Evolutionary conservation across 2,797 vertebrate genomes (phyloP).

Genomic region (Spinus pinus): DNA sequence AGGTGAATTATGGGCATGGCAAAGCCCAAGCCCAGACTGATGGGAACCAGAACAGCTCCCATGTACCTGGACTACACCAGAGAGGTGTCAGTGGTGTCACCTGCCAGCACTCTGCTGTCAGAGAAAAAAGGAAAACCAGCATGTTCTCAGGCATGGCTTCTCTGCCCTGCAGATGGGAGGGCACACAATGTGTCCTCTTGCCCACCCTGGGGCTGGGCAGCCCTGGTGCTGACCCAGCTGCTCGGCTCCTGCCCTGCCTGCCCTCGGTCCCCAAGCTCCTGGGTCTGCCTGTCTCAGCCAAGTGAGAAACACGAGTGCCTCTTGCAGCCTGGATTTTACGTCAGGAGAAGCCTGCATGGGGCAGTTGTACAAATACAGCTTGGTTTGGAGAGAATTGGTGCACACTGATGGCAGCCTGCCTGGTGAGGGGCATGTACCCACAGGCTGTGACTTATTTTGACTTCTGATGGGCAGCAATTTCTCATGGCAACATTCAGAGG

Average conservation of each 20-base stretch:
- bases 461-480: not conserved
- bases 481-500: not conserved
- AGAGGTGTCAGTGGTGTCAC: not conserved
- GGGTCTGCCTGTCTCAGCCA: not conserved
- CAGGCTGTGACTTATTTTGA: rapidly evolving
- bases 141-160: not conserved
- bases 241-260: not conserved
- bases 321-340: not conserved
- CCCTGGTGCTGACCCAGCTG: rapidly evolving
- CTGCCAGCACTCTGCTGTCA: not conserved
- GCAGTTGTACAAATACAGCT: not conserved
- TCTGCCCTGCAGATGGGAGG: not conserved
- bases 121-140: not conserved
- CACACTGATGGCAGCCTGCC: not conserved
- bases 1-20: rapidly evolving
- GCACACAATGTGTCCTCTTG: rapidly evolving
- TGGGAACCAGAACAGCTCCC: not conserved
- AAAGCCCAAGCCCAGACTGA: not conserved
- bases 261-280: rapidly evolving
- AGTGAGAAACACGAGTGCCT: not conserved
- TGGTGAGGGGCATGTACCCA: rapidly evolving
- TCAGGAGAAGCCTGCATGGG: not conserved
- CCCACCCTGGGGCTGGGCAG: not conserved
- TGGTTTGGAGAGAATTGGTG: not conserved
- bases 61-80: not conserved